These are phyloP conservation scores for Apodemia zela DNA, from an alignment of 2,888 invertebrate species.

Conservation along the genomic window DNA sequence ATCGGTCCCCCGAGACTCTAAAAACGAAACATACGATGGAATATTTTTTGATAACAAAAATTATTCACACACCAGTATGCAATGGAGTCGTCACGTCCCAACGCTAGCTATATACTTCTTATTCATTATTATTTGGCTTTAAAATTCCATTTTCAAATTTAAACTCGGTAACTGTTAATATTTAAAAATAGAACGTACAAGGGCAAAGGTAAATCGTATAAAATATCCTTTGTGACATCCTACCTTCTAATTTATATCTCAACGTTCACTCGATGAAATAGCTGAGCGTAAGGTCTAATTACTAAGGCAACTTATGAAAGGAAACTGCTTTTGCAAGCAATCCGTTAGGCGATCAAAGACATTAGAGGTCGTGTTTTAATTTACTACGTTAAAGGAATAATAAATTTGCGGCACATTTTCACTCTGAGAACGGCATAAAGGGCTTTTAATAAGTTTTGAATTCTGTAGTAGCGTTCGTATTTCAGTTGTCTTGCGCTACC, in stretches of 20 bases:
- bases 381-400: conserved; percentile 3
- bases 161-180: too few relatives aligned
- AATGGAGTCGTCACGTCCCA: too few relatives aligned
- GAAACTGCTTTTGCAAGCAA: conserved; percentile 1
- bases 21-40: too few relatives aligned
- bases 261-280: conserved; percentile 4
- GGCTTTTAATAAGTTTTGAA: conserved; percentile 2
- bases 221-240: neutral
- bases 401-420: neutral
- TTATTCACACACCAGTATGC: too few relatives aligned
- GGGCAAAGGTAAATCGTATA: neutral
- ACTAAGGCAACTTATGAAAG: neutral
- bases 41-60: too few relatives aligned
- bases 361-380: conserved; percentile 6
- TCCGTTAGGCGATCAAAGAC: conserved; percentile 8
- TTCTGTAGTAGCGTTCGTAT: neutral
- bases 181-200: too few relatives aligned
- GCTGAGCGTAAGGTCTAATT: conserved; percentile 7
- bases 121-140: too few relatives aligned
- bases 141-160: too few relatives aligned
- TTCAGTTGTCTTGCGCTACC: neutral
- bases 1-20: too few relatives aligned
- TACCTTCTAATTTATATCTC: conserved; percentile 7
- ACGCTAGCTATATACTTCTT: too few relatives aligned
- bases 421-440: neutral